phyloP scores from a whole-genome alignment of 2,888 invertebrate species.

The Gandaritis pyraliata region DNA sequence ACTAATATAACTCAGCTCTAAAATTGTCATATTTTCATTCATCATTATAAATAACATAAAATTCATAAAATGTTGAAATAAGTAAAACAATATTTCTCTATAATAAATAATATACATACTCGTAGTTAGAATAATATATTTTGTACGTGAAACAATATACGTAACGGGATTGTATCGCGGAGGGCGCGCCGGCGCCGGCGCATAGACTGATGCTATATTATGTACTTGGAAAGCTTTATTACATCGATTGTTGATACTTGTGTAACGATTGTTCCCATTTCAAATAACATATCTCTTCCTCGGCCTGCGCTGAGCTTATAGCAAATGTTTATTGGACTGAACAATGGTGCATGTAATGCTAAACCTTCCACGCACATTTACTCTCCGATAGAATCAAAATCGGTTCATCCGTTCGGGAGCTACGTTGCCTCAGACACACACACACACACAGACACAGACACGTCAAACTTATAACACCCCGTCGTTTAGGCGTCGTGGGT shows the following conservation, averaged over 20 bases:
- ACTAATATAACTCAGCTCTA: not conserved
- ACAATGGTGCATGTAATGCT: conserved; percentile 14
- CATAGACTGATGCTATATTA: conserved; percentile 30
- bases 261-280: conserved; percentile 7
- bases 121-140: conserved; percentile 18
- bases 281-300: conserved; percentile 23
- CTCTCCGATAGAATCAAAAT: too few species aligned
- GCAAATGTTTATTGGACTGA: conserved; percentile 13
- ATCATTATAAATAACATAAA: conserved; percentile 12
- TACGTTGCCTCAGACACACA: too few species aligned
- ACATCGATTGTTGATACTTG: conserved; percentile 13
- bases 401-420: too few species aligned
- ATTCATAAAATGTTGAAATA: not conserved
- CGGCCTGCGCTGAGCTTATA: too few species aligned
- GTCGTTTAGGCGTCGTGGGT: too few species aligned
- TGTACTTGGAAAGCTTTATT: conserved; percentile 22
- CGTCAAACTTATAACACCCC: too few species aligned
- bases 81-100: conserved; percentile 15
- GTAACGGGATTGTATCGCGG: conserved; percentile 29
- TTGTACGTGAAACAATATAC: conserved; percentile 20
- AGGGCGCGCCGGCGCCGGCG: conserved; percentile 16
- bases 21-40: conserved; percentile 5
- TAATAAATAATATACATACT: conserved; percentile 15
- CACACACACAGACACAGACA: too few species aligned
- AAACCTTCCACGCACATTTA: conserved; percentile 17